Evolutionary conservation across 2,797 vertebrate species (phyloP).

Genomic region (Antennarius maculatus): DNA sequence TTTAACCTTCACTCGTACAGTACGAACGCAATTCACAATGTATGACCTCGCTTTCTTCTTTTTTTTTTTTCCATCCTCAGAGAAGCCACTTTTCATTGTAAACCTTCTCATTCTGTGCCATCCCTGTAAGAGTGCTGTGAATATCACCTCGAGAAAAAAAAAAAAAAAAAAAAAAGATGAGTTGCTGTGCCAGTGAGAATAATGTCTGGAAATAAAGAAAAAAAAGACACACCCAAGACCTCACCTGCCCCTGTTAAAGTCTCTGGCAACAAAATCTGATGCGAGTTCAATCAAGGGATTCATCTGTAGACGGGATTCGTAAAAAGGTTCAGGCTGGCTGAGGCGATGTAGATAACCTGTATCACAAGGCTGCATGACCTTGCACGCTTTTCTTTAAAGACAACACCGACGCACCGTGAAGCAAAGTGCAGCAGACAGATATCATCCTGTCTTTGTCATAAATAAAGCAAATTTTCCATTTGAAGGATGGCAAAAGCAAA

Average conservation of each 20-base stretch:
- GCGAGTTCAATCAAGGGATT: constrained; percentile 65
- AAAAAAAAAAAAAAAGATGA: constrained; percentile 45
- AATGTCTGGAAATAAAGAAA: constrained; percentile 56
- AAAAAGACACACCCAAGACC: constrained; percentile 66
- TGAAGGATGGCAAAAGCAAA: constrained; percentile 6
- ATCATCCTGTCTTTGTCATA: constrained; percentile 22
- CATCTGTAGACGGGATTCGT: constrained; percentile 4
- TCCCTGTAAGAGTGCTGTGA: constrained; percentile 27
- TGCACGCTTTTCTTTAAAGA: constrained; percentile 32
- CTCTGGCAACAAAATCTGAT: constrained; percentile 60
- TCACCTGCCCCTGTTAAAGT: constrained; percentile 38
- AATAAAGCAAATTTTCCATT: constrained; percentile 15
- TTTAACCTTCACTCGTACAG: constrained; percentile 39
- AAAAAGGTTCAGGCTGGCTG: constrained; percentile 17
- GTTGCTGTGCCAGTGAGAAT: constrained; percentile 33
- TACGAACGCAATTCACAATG: constrained; percentile 29
- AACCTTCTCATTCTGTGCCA: constrained; percentile 13
- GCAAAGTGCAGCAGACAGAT: constrained; percentile 25
- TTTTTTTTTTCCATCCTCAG: background rate
- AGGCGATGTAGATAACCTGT: constrained; percentile 44
- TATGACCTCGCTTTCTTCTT: constrained; percentile 31
- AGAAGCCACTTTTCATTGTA: constrained; percentile 30
- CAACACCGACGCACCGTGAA: constrained; percentile 14
- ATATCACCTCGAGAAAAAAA: constrained; percentile 32
- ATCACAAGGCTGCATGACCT: constrained; percentile 28